Base-by-base conservation (phyloP, 2,113 vertebrate genomes). In the Potamarius usumacintae region DNA sequence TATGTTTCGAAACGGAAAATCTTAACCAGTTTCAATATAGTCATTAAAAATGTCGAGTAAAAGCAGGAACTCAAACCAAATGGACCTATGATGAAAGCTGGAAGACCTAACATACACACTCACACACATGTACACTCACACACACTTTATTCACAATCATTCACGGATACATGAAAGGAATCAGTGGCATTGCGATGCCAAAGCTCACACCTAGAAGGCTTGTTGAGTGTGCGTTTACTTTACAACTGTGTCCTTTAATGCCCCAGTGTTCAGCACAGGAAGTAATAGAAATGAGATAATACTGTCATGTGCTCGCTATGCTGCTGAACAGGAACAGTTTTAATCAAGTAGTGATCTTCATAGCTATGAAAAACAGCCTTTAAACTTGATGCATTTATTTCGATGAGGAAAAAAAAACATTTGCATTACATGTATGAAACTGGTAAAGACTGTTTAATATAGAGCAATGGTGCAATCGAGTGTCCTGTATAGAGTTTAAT, bases 181-280 rank as follows among this genome's bases (percentile, higher is more conserved):
- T 50, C 72, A 2, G 5, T 76, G 4, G 20, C 25, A 74, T 11
- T 50, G 42, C 4, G 1, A 50, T 18, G 30, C 18, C 1, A 42
- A 42, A 72, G 69, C 69, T 72, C 30, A 4, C 6, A 17, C 27
- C 22, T 34, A 34, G 34, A 50, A 76, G 42, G 42, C 48, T 25
- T 76, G 42, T 50, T 76, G 72, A 76, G 72, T 76, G 72, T 76
- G 72, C 18, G 25, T 11, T 76, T 42, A 76, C 42, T 50, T 72
- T 72, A 42, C 8, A 30, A 72, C 30, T 42, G 69, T 42, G 67
- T 71, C 12, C 27, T 71, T 71, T 34, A 67, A 67, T 5, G 10
- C 65, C n/a, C 25, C 5, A 2, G 14, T 67, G 65, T 67, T 72
- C 30, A 18, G 30, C 69, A 42, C 69, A 8, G 71, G 71, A 74